phyloP scores from a whole-genome alignment of 2,797 vertebrate species.

The Sarcophilus harrisii region DNA sequence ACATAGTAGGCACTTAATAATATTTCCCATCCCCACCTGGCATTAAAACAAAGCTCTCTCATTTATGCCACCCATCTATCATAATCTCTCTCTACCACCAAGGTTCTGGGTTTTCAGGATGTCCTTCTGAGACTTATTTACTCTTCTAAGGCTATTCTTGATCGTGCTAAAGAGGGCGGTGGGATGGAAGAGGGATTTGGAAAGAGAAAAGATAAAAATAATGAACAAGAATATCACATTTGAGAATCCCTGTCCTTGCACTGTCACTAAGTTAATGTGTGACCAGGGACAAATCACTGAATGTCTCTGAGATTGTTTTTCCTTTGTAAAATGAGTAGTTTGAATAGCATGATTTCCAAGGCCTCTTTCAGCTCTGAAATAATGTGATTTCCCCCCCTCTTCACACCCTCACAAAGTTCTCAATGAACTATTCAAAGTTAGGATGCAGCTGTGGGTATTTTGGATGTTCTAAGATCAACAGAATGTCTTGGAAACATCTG shows the following conservation, averaged over 20 bases:
- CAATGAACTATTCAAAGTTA: background rate
- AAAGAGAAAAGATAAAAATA: background rate
- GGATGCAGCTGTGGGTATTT: background rate
- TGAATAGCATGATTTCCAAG: background rate
- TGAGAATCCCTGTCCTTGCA: background rate
- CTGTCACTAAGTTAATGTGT: background rate
- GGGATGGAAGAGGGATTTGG: background rate
- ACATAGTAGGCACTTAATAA: background rate
- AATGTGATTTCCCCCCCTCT: background rate
- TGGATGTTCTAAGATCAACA: background rate
- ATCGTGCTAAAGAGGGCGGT: background rate
- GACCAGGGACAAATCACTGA: background rate
- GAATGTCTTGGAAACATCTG: background rate
- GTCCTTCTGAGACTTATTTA: background rate
- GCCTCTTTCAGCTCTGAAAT: background rate
- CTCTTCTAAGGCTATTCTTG: background rate
- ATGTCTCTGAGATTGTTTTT: background rate
- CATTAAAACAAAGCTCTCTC: background rate
- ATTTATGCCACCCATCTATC: background rate
- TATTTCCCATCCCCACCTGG: background rate
- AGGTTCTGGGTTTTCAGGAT: background rate
- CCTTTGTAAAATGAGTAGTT: background rate
- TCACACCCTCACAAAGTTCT: background rate
- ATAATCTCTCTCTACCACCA: background rate
- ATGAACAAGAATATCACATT: background rate